Percentiles rank a stretch among this genome's conserved stretches.
These are phyloP conservation scores for Diacarnus erythraeanus DNA, from an alignment of 37 sponge, comb jelly and placozoan species.

Conservation along the genomic window DNA sequence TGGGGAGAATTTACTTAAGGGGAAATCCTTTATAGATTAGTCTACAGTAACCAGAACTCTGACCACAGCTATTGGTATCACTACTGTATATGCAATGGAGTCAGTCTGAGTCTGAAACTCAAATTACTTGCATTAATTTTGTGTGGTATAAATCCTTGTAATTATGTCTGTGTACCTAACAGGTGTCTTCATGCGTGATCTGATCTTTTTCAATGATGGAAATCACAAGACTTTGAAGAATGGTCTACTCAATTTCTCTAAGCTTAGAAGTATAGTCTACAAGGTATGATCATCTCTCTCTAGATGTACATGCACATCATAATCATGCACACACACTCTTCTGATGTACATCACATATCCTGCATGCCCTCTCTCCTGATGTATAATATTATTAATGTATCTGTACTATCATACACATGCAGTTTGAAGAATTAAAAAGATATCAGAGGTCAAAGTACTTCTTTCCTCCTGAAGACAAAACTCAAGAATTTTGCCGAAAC, in stretches of 20 bases:
- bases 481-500: slow-evolving; percentile 37
- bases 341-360: not conserved
- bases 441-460: slow-evolving; percentile 67
- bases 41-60: no score
- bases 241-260: slow-evolving; percentile 82
- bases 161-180: no score
- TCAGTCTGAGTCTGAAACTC: no score
- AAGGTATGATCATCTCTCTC: no score
- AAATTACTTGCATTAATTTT: no score
- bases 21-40: no score
- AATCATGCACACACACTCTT: no score
- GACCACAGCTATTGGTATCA: no score
- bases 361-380: no score
- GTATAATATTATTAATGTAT: not conserved
- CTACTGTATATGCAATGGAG: no score
- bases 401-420: slow-evolving; percentile 3
- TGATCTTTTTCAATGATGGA: slow-evolving; percentile 75
- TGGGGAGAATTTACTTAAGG: no score
- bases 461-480: slow-evolving; percentile 52
- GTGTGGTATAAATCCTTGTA: no score
- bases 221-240: slow-evolving; percentile 65
- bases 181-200: slow-evolving; percentile 81
- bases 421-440: slow-evolving; percentile 76
- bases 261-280: slow-evolving; percentile 66
- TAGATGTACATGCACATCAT: not conserved